These are phyloP conservation scores for Indri indri DNA, from an alignment of 2,113 vertebrate genomes.

Conservation along the genomic window DNA sequence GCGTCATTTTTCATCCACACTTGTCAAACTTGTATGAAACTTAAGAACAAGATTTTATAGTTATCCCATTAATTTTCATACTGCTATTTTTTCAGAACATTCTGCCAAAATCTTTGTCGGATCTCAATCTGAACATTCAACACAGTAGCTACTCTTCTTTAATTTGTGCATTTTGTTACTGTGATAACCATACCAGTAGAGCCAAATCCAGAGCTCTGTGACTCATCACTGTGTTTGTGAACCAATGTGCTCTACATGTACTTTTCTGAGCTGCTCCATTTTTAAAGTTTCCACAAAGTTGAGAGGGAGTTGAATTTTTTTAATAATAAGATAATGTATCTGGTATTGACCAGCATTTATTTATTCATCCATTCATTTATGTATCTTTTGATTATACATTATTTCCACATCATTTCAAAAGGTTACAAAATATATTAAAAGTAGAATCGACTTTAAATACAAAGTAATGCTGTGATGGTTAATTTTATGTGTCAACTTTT, in stretches of 20 bases:
- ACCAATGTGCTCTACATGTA: not conserved
- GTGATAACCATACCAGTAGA: not conserved
- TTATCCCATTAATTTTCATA: constrained; percentile 1
- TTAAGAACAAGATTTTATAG: not conserved
- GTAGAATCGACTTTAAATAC: not conserved
- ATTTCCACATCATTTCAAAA: not conserved
- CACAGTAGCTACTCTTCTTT: not conserved
- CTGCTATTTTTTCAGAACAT: not conserved
- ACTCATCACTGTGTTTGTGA: not conserved
- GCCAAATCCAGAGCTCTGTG: not conserved
- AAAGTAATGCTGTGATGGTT: not conserved
- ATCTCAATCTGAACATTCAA: not conserved
- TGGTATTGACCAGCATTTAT: not conserved
- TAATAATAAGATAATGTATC: not conserved
- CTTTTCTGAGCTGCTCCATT: not conserved
- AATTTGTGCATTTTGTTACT: not conserved
- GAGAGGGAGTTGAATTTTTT: not conserved
- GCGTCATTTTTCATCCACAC: not conserved
- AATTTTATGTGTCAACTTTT: not conserved
- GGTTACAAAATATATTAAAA: not conserved
- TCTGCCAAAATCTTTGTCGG: not conserved
- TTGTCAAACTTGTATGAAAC: not conserved
- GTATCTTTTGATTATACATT: not conserved
- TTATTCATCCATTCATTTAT: not conserved
- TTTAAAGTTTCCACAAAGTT: not conserved